Conservation (phyloP, 2,113 vertebrate genomes). For the Perca schrenkii region DNA sequence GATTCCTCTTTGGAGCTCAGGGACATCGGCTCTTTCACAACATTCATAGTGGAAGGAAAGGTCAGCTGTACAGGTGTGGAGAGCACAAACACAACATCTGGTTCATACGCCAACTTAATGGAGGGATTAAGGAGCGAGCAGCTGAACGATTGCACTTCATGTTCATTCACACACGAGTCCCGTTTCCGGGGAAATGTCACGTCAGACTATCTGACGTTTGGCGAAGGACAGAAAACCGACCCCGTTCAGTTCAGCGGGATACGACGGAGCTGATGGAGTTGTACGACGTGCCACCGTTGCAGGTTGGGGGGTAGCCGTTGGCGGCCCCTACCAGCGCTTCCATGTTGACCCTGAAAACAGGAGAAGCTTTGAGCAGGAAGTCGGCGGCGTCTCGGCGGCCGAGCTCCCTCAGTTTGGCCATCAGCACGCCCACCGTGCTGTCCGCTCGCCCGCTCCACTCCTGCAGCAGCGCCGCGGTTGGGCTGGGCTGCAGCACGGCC, state of each 20-base stretch:
- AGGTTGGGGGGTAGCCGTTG: slow-evolving; percentile 89
- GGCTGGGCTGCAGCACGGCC: slow-evolving; percentile 85
- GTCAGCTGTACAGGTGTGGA: slow-evolving; percentile 45
- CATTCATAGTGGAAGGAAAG: slow-evolving; percentile 54
- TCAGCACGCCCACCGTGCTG: slow-evolving; percentile 92
- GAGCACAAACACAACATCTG: slow-evolving; percentile 58
- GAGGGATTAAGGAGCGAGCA: slow-evolving; percentile 38
- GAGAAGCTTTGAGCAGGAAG: slow-evolving; percentile 93
- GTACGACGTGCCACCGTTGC: slow-evolving; percentile 95
- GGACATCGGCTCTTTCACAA: slow-evolving; percentile 51
- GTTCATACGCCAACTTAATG: slow-evolving; percentile 1
- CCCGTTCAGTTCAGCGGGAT: slow-evolving; percentile 87
- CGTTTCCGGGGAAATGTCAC: slow-evolving; percentile 1
- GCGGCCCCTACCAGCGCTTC: slow-evolving; percentile 85
- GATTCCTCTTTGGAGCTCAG: slow-evolving; percentile 68
- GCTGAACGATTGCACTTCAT: slow-evolving; percentile 68
- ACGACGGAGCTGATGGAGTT: slow-evolving; percentile 98
- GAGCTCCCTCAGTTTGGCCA: slow-evolving; percentile 94
- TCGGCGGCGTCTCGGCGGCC: slow-evolving; percentile 96
- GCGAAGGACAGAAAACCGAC: not conserved
- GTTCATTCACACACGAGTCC: slow-evolving; percentile 21
- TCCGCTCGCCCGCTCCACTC: slow-evolving; percentile 91
- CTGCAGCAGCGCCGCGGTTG: slow-evolving; percentile 90
- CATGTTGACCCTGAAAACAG: slow-evolving; percentile 92
- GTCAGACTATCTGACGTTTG: not conserved